These are phyloP conservation scores for Grallaria varia DNA, from an alignment of 2,113 vertebrate genomes.

Conservation along the genomic window DNA sequence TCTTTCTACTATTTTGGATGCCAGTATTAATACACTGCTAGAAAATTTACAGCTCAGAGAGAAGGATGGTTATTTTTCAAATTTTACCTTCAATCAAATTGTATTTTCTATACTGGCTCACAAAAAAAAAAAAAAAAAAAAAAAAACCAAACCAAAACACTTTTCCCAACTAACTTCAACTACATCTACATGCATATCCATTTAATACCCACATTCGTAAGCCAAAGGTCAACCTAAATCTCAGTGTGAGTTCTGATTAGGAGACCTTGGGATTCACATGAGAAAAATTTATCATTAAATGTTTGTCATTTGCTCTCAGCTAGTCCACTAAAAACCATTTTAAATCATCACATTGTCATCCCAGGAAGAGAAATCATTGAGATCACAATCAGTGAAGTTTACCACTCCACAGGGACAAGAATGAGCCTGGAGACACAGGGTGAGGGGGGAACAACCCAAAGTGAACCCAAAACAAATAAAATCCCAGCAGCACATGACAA, in stretches of 20 bases:
- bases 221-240: neutral
- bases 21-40: neutral
- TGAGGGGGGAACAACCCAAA: neutral
- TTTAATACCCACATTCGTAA: neutral
- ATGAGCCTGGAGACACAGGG: neutral
- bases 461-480: neutral
- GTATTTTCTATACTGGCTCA: neutral
- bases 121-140: neutral
- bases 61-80: neutral
- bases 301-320: neutral
- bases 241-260: neutral
- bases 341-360: neutral
- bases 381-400: neutral
- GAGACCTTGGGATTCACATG: neutral
- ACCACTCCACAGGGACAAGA: neutral
- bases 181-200: neutral
- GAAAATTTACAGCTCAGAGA: neutral
- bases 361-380: neutral
- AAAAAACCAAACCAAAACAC: neutral
- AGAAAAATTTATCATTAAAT: neutral
- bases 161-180: neutral
- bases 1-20: neutral
- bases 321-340: neutral
- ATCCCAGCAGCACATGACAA: neutral
- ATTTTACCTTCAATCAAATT: neutral